A percentile compares a stretch with the other conserved stretches of the same genome.
Conservation (phyloP, 1,140 invertebrate species). For the Drosophila sproati region DNA sequence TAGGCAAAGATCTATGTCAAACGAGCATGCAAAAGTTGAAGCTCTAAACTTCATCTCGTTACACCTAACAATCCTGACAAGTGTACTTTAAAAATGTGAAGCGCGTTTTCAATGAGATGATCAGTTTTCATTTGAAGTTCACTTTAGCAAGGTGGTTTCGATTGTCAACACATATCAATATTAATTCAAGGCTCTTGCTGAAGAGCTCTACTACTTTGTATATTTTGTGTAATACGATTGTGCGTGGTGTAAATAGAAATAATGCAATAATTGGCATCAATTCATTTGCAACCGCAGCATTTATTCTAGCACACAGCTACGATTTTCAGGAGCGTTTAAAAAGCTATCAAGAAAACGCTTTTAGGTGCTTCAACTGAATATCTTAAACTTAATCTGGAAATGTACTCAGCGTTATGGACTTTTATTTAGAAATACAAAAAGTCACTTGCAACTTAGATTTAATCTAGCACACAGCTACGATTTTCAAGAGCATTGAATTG, state of each 20-base stretch:
- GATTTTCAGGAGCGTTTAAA: conserved; percentile 70
- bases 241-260: conserved; percentile 52
- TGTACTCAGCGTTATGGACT: conserved; percentile 43
- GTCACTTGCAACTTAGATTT: conserved; percentile 57
- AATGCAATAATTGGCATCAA: conserved; percentile 18
- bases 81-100: conserved; percentile 32
- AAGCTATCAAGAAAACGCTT: conserved; percentile 49
- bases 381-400: neutral
- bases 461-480: conserved; percentile 63
- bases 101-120: conserved; percentile 54
- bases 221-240: conserved; percentile 16
- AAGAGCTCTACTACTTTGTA: neutral
- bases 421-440: conserved; percentile 1
- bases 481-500: conserved; percentile 57
- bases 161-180: conserved; percentile 60
- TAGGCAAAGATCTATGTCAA: conserved; percentile 20
- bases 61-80: neutral
- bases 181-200: conserved; percentile 61
- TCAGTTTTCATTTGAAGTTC: conserved; percentile 3
- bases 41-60: conserved; percentile 4
- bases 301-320: conserved; percentile 71
- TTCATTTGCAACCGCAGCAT: conserved; percentile 54
- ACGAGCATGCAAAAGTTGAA: conserved; percentile 38
- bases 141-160: conserved; percentile 18
- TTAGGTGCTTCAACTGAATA: conserved; percentile 32